Conservation (phyloP, 2,888 invertebrate species). For the Tolmerus cingulatus region DNA sequence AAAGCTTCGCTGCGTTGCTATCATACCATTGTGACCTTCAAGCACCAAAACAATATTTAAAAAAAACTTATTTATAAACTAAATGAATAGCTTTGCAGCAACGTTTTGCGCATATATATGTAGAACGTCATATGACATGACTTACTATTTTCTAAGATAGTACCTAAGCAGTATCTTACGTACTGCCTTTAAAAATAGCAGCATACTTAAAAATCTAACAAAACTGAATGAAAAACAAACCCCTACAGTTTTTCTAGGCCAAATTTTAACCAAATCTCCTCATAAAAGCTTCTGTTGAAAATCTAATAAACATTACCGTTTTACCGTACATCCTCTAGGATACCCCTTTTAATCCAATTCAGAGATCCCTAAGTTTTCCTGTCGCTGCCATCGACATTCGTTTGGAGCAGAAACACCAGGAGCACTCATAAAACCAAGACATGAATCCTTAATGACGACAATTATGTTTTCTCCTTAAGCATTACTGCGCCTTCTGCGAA, state of each 20-base stretch:
- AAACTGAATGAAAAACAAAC: not conserved
- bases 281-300: not conserved
- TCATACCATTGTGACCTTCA: too few relatives aligned
- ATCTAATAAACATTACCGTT: not conserved
- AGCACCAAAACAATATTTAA: too few relatives aligned
- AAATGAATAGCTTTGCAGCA: too few relatives aligned
- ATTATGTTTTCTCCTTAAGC: constrained; percentile 44
- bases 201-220: not conserved
- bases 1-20: too few relatives aligned
- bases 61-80: too few relatives aligned
- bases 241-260: not conserved
- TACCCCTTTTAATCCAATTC: not conserved
- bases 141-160: too few relatives aligned
- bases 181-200: too few relatives aligned
- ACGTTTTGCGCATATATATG: too few relatives aligned
- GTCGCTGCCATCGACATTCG: constrained; percentile 15
- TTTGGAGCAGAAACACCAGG: constrained; percentile 1
- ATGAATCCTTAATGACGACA: constrained; percentile 48
- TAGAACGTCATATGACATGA: too few relatives aligned
- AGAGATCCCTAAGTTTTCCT: constrained; percentile 7
- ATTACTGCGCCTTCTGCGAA: constrained; percentile 6
- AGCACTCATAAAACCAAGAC: constrained; percentile 47
- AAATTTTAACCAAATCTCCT: not conserved
- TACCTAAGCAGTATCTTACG: too few relatives aligned
- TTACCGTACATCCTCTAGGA: not conserved